phyloP scores from a whole-genome alignment of 1,140 invertebrate species.

The Sycophila sp. region DNA sequence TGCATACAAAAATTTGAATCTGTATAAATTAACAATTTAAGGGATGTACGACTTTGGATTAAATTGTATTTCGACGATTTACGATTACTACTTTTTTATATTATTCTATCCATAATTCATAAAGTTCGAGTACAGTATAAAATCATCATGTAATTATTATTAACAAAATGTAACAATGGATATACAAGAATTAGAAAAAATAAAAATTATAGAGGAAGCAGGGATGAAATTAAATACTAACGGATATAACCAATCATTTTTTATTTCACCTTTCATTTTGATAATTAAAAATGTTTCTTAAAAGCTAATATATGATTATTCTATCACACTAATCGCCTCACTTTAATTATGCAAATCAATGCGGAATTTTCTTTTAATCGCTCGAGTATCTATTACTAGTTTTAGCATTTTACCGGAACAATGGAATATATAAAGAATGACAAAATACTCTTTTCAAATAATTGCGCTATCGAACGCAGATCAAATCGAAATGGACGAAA shows the following conservation, averaged over 20 bases:
- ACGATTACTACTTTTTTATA: no score
- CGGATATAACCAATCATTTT: slow-evolving; percentile 33
- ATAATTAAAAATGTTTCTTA: slow-evolving; percentile 38
- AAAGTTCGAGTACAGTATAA: no score
- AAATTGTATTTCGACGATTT: no score
- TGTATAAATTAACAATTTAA: no score
- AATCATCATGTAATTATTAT: no score
- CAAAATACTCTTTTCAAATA: background rate
- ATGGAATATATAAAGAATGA: background rate
- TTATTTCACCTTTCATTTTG: slow-evolving; percentile 27
- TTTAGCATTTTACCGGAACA: background rate
- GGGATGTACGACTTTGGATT: no score
- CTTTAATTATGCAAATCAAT: slow-evolving; percentile 24
- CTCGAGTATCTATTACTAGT: slow-evolving; percentile 1
- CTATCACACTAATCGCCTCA: slow-evolving; percentile 30
- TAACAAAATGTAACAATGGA: no score
- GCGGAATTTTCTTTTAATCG: background rate
- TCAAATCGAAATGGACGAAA: background rate
- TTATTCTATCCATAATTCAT: no score
- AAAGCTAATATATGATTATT: slow-evolving; percentile 22
- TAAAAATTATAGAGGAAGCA: no score
- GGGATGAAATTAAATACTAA: no score
- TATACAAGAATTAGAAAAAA: no score
- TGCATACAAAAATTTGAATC: no score
- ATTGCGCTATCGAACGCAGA: background rate